phyloP scores from a whole-genome alignment of 2,888 invertebrate genomes.

The Branchellion lobata region DNA sequence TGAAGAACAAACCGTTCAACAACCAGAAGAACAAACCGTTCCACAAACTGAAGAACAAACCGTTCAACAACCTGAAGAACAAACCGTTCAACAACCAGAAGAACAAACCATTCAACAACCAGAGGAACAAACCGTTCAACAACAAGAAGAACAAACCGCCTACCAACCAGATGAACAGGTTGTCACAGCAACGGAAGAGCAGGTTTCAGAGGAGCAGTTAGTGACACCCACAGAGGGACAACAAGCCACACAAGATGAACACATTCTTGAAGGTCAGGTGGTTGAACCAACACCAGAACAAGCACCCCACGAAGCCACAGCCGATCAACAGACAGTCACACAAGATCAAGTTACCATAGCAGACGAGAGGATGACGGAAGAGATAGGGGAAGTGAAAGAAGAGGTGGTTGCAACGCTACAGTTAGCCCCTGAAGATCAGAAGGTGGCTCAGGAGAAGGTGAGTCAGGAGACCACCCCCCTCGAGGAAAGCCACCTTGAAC shows the following conservation, averaged over 20 bases:
- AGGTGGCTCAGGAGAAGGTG: background rate
- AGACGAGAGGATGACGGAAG: background rate
- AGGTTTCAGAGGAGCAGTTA: no score
- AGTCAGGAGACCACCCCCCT: background rate
- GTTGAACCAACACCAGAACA: slow-evolving; percentile 5
- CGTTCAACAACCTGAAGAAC: no score
- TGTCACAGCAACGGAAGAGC: background rate
- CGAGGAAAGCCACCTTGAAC: background rate
- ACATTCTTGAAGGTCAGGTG: slow-evolving; percentile 10
- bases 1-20: no score
- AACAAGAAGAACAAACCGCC: background rate
- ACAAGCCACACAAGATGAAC: background rate
- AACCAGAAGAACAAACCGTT: no score
- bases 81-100: no score
- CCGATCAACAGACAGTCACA: slow-evolving; percentile 5
- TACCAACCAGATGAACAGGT: background rate
- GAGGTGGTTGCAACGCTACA: slow-evolving; percentile 15
- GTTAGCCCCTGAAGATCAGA: background rate
- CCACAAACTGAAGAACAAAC: no score
- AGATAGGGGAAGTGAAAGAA: background rate
- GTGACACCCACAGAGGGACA: background rate
- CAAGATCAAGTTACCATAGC: background rate
- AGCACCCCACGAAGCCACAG: background rate
- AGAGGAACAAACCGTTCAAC: no score
- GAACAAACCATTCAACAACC: no score